Evolutionary conservation across 1,140 invertebrate species (phyloP).

Genomic region (Papilio aristodemus): DNA sequence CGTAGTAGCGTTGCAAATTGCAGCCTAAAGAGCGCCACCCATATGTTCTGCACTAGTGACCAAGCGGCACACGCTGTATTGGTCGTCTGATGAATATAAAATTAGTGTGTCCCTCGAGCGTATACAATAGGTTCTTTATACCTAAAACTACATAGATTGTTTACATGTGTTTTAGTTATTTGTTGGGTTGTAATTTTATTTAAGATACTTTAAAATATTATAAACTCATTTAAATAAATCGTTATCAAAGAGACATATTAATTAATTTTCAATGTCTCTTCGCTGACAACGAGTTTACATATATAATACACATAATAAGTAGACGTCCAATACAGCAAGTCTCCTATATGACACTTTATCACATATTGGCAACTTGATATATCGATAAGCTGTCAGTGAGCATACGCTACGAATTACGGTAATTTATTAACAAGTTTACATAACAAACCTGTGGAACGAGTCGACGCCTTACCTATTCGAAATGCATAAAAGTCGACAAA

Average conservation of each 20-base stretch:
- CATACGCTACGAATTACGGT: slow-evolving; percentile 46
- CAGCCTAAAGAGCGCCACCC: slow-evolving; percentile 41
- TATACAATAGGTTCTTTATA: slow-evolving; percentile 23
- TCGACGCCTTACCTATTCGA: slow-evolving; percentile 48
- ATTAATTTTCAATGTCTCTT: slow-evolving; percentile 54
- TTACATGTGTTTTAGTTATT: too few species aligned
- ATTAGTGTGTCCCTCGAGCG: slow-evolving; percentile 6
- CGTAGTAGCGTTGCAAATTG: slow-evolving; percentile 25
- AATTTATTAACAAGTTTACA: slow-evolving; percentile 63
- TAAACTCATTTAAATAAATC: slow-evolving; percentile 4
- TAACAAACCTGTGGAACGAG: slow-evolving; percentile 60
- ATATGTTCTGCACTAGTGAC: slow-evolving; percentile 49
- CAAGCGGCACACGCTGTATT: slow-evolving; percentile 53
- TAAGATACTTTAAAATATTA: not conserved
- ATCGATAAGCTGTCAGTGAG: slow-evolving; percentile 45
- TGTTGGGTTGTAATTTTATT: too few species aligned
- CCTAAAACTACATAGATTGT: not conserved
- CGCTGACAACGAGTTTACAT: slow-evolving; percentile 60
- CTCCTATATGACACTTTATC: slow-evolving; percentile 48
- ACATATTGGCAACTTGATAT: slow-evolving; percentile 41
- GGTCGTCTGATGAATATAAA: slow-evolving; percentile 35
- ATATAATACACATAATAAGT: slow-evolving; percentile 57
- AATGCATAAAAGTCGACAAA: slow-evolving; percentile 69
- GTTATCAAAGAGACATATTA: slow-evolving; percentile 1
- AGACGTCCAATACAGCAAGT: slow-evolving; percentile 58